phyloP scores from a whole-genome alignment of 2,888 invertebrate species.

The Chrysolina oricalcia region DNA sequence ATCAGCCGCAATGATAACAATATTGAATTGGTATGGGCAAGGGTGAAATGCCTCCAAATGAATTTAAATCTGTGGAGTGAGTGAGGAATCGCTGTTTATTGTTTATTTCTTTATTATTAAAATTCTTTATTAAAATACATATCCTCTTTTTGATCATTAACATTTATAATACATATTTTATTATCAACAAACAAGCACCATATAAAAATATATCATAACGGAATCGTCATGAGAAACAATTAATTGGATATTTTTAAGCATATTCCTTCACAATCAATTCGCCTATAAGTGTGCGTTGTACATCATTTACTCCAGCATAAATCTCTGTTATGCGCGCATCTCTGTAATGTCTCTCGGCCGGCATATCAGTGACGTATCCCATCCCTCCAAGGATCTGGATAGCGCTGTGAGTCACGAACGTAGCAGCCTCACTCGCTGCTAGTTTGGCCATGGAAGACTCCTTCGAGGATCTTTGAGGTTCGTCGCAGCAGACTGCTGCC shows the following conservation, averaged over 20 bases:
- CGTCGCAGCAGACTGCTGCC: constrained; percentile 78
- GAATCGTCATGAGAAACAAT: constrained; percentile 11
- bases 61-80: neutral
- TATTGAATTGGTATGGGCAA: neutral
- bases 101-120: neutral
- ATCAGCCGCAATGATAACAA: neutral
- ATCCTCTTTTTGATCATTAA: neutral
- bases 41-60: neutral
- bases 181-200: constrained; percentile 10
- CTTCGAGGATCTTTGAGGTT: constrained; percentile 74
- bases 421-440: constrained; percentile 81
- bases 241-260: constrained; percentile 61
- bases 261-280: constrained; percentile 77
- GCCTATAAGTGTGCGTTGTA: constrained; percentile 82
- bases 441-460: constrained; percentile 86
- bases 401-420: constrained; percentile 80
- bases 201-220: constrained; percentile 31
- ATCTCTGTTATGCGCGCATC: constrained; percentile 88
- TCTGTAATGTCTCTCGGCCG: constrained; percentile 84
- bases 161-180: neutral
- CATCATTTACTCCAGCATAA: constrained; percentile 86
- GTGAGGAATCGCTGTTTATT: neutral
- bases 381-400: constrained; percentile 85
- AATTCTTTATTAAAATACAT: constrained; percentile 20
- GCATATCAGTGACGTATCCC: constrained; percentile 80